A percentile compares a stretch with the other conserved stretches of the same genome.
Conservation (phyloP, 2,888 invertebrate genomes). For the Eledone cirrhosa region DNA sequence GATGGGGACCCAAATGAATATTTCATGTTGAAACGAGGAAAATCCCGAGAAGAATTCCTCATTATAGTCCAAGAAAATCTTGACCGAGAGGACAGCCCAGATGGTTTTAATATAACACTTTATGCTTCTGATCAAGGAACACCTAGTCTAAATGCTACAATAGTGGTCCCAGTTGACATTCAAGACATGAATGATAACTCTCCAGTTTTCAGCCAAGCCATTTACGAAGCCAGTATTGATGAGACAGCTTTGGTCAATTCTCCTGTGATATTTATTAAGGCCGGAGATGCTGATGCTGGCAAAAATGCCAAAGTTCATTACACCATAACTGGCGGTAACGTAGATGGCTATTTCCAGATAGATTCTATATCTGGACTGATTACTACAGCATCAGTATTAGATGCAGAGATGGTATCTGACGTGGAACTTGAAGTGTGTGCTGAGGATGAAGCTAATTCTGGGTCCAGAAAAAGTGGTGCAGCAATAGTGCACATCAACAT, state of each 20-base stretch:
- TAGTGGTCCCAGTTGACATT: conserved; percentile 80
- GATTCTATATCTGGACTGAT: conserved; percentile 90
- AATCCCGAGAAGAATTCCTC: conserved; percentile 70
- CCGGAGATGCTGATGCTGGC: conserved; percentile 85
- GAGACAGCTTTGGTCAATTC: conserved; percentile 90
- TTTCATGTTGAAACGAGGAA: conserved; percentile 74
- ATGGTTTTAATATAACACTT: conserved; percentile 87
- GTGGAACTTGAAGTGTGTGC: conserved; percentile 53
- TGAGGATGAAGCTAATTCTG: conserved; percentile 74
- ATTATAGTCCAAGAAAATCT: conserved; percentile 81
- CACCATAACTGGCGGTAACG: conserved; percentile 82
- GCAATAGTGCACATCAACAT: conserved; percentile 81
- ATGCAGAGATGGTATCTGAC: conserved; percentile 84
- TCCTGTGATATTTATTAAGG: conserved; percentile 82
- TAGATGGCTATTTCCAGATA: conserved; percentile 85
- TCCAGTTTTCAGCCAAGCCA: conserved; percentile 75
- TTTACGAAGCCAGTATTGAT: conserved; percentile 86
- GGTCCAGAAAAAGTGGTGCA: conserved; percentile 85
- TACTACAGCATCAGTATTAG: conserved; percentile 82
- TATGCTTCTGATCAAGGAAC: conserved; percentile 84
- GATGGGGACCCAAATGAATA: conserved; percentile 90
- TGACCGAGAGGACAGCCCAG: conserved; percentile 81
- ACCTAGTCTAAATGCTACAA: conserved; percentile 45
- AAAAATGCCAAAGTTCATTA: conserved; percentile 85
- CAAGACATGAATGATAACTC: conserved; percentile 85